Evolutionary conservation across 1,140 invertebrate genomes (phyloP), one percentile per base, ranked within the genome.

Genomic region (Matsumurasca onukii): DNA sequence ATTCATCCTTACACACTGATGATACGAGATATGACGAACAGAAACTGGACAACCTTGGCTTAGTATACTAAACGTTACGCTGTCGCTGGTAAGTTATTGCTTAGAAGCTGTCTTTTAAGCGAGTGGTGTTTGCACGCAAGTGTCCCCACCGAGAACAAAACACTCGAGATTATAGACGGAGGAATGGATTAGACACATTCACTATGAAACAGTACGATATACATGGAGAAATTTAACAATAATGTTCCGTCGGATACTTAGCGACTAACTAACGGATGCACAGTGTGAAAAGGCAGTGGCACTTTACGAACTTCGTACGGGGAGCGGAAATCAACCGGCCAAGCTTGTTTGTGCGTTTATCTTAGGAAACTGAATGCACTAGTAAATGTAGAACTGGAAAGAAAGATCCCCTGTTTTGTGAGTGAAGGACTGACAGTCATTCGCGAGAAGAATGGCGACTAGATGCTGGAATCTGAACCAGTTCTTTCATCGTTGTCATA

Each of bases 221-320:
- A 51, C 25, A 29, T 9, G 29, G 59, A 63, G 59, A 63, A 63
- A 31, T 63, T 59, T 59, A 63, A 31, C 59, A 59, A 59, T 17
- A 31, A 31, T 31, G 3, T 29, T 31, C 31, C 59, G 39, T 63
- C 59, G 31, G 39, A 29, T 63, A 63, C n/a, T n/a, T n/a, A n/a
- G n/a, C n/a, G 39, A 31, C 59, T 63, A 63, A 63, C 59, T n/a
- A n/a, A 24, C 20, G 39, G 59, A 63, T 63, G 59, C 59, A 63
- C 59, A 63, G 31, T 63, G n/a, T n/a, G n/a, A 63, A 31, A 63
- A 63, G 59, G 59, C 59, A 63, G 59, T 63, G 59, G 59, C 55
- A 59, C 55, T 63, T 31, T 20, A 31, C 30, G 24, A 45, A 51
- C n/a, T 22, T 22, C 5, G 24, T n/a, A 45, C 49, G 49, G 49